Base-by-base conservation (phyloP, 1,140 invertebrate genomes). In the Calliopsis andreniformis region DNA sequence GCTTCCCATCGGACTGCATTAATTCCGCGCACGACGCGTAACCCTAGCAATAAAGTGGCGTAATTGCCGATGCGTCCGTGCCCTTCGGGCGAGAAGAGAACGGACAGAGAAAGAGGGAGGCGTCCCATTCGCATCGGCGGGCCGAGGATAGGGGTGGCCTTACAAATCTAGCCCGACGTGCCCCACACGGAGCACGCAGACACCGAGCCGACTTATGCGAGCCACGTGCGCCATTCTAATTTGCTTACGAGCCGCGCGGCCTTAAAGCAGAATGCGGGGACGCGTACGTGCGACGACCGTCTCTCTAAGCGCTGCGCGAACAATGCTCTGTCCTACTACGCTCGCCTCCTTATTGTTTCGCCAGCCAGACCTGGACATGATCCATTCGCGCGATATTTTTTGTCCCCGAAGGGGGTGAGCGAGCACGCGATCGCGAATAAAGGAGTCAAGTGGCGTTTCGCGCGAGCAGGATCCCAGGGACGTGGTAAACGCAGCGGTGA, bases 151-250 rank as follows among this genome's bases (percentile, higher is more conserved):
- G 68, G 62, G 76, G 56, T 68, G 35, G 82, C 69, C 83, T 84
- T 83, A 87, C 85, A 85, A 86, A 86, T 87, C 83, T 73, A 84
- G 75, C 80, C 68, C 68, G 72, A 82, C 70, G 55, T 72, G 67
- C 75, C 67, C 81, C 63, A 69, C 64, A 59, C 73, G 62, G 63
- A 55, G 68, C 77, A 55, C 39, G 39, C 81, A 80, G 82, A 83
- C 80, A 85, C 63, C 78, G 64, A 69, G 76, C 75, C 83, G 80
- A 86, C 87, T 87, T 87, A 88, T 88, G 87, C 87, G 77, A 86
- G 87, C 87, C 87, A 89, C 87, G 87, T 89, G 87, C 87, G 64
- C 84, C 81, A 84, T 87, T 88, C 87, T 89, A 89, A 89, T 89
- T 89, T 89, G 87, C 87, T 89, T 88, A 88, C 87, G 84, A 85